Percentiles rank a stretch among this genome's conserved stretches.
Evolutionary conservation across 1,140 invertebrate genomes (phyloP).

Genomic region (Cyphomyrmex costatus): DNA sequence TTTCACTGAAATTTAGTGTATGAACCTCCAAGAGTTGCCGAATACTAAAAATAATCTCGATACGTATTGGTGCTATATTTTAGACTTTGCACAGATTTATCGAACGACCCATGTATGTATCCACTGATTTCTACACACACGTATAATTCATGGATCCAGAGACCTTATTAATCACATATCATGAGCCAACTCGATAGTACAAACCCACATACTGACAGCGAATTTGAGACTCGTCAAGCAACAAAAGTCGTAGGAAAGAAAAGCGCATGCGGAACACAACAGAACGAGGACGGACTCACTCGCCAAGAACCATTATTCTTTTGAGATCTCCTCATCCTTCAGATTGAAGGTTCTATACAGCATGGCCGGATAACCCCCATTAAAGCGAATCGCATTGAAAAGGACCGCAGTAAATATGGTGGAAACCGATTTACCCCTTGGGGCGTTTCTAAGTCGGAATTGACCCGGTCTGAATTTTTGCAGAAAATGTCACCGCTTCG

Average conservation of each 20-base stretch:
- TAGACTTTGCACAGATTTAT: no score
- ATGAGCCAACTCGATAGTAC: not conserved
- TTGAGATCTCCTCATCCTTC: constrained; percentile 29
- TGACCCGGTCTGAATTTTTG: constrained; percentile 53
- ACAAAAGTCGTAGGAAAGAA: constrained; percentile 37
- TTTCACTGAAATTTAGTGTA: no score
- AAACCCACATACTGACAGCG: not conserved
- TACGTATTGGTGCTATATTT: no score
- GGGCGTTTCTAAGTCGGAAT: constrained; percentile 60
- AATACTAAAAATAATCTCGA: no score
- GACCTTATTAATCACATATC: no score
- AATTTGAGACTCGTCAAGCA: constrained; percentile 39
- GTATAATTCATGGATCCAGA: no score
- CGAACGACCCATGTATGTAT: no score
- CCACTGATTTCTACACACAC: no score
- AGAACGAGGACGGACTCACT: constrained; percentile 37
- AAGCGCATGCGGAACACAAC: constrained; percentile 46
- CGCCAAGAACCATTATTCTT: constrained; percentile 66
- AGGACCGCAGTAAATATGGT: constrained; percentile 66
- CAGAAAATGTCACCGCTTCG: constrained; percentile 35
- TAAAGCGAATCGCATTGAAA: constrained; percentile 74
- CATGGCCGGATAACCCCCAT: constrained; percentile 68
- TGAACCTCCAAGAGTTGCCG: no score
- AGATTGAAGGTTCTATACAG: constrained; percentile 49
- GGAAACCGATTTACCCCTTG: constrained; percentile 66